These are phyloP conservation scores for Sarcophaga bullata DNA, from an alignment of 1,140 invertebrate genomes.

Conservation along the genomic window DNA sequence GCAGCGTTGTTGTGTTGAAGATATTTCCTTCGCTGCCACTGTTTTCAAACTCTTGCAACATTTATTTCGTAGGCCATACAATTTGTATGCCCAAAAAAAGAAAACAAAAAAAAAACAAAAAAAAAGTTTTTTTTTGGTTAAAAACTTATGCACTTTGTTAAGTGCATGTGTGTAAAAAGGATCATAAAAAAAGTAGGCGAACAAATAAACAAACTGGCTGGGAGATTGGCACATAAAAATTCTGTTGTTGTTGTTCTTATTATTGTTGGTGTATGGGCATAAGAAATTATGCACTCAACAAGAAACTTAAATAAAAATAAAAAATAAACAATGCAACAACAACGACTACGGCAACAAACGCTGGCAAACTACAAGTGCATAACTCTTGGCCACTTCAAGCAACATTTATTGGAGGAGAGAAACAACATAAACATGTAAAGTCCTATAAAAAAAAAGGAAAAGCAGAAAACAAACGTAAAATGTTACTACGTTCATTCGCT, in stretches of 20 bases:
- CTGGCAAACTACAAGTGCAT: background rate
- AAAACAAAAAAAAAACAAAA: too few relatives aligned
- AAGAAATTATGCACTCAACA: conserved; percentile 30
- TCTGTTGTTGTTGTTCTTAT: background rate
- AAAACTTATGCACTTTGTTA: background rate
- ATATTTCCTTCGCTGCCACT: too few relatives aligned
- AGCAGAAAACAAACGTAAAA: background rate
- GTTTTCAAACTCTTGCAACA: background rate
- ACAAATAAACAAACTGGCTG: background rate
- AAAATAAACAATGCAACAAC: background rate
- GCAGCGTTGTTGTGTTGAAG: too few relatives aligned
- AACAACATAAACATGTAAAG: background rate
- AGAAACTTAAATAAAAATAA: background rate
- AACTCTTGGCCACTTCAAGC: conserved; percentile 31
- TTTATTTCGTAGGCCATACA: background rate
- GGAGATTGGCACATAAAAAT: background rate
- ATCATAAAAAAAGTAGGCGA: background rate
- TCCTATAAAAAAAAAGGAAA: background rate
- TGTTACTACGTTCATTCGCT: background rate
- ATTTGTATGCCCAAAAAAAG: background rate
- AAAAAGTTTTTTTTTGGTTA: background rate
- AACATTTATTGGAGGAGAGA: conserved; percentile 21
- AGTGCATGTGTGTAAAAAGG: conserved; percentile 16
- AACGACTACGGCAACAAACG: background rate
- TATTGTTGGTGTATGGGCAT: background rate